Evolutionary conservation across 1,140 invertebrate species (phyloP).

Genomic region (Campoletis sonorensis): DNA sequence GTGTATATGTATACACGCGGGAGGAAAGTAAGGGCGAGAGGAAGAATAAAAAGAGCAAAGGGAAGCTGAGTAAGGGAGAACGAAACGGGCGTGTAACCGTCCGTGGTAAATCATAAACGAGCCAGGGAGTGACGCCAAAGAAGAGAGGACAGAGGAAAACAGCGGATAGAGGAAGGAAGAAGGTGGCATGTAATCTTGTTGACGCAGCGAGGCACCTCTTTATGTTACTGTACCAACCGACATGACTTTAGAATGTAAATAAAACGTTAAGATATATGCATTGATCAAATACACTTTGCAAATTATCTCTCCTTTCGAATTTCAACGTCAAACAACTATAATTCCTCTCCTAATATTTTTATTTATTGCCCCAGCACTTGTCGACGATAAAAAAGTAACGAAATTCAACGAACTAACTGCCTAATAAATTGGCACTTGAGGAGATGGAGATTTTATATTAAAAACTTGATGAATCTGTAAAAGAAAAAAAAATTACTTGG

Average conservation of each 20-base stretch:
- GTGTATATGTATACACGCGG: background rate
- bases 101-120: slow-evolving; percentile 65
- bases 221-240: background rate
- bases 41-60: slow-evolving; percentile 32
- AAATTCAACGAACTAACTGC: no score
- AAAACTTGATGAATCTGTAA: no score
- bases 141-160: slow-evolving; percentile 50
- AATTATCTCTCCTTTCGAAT: no score
- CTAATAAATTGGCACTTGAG: no score
- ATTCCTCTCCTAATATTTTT: no score
- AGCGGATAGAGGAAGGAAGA: slow-evolving; percentile 59
- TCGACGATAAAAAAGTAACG: no score
- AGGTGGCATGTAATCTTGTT: slow-evolving; percentile 70
- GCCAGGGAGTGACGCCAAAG: slow-evolving; percentile 28
- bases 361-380: no score
- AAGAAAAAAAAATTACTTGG: no score
- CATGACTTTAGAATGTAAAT: background rate
- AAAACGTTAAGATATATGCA: background rate
- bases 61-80: slow-evolving; percentile 12
- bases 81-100: slow-evolving; percentile 59
- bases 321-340: no score
- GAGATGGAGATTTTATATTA: no score
- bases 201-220: slow-evolving; percentile 51
- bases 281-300: background rate
- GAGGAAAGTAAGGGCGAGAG: background rate